phyloP scores from a whole-genome alignment of 1,140 invertebrate genomes.

The Aphis gossypii region DNA sequence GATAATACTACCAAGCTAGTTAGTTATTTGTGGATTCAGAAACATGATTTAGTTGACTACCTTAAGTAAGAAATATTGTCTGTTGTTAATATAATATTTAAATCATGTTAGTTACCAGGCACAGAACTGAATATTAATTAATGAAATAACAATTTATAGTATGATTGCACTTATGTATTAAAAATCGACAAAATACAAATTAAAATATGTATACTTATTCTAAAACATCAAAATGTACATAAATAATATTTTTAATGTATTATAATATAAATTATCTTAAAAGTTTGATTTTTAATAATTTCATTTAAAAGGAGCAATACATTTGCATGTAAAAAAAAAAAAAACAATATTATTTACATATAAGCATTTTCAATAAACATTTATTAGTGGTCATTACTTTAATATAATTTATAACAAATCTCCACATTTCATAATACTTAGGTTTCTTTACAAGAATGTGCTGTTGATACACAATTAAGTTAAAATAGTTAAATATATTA shows the following conservation, averaged over 20 bases:
- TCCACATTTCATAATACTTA: too few species aligned
- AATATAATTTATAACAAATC: too few species aligned
- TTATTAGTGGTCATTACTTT: too few species aligned
- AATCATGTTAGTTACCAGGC: background rate
- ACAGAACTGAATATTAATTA: background rate
- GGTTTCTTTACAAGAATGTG: too few species aligned
- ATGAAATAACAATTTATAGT: background rate
- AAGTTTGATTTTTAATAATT: background rate
- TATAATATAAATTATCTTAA: background rate
- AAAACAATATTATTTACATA: too few species aligned
- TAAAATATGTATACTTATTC: background rate
- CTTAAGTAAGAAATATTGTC: slow-evolving; percentile 70
- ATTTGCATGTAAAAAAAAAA: too few species aligned
- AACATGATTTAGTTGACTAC: slow-evolving; percentile 92
- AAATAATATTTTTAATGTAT: too few species aligned
- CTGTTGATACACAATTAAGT: too few species aligned
- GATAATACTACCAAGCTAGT: slow-evolving; percentile 81
- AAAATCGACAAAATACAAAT: background rate
- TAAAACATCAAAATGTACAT: background rate
- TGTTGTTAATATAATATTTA: background rate
- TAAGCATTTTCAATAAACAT: background rate
- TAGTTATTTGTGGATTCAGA: slow-evolving; percentile 90
- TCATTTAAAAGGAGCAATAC: background rate
- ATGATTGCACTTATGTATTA: background rate
- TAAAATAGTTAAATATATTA: too few species aligned